Evolutionary conservation across 2,797 vertebrate species (phyloP).

Genomic region (Gallinago stenura): DNA sequence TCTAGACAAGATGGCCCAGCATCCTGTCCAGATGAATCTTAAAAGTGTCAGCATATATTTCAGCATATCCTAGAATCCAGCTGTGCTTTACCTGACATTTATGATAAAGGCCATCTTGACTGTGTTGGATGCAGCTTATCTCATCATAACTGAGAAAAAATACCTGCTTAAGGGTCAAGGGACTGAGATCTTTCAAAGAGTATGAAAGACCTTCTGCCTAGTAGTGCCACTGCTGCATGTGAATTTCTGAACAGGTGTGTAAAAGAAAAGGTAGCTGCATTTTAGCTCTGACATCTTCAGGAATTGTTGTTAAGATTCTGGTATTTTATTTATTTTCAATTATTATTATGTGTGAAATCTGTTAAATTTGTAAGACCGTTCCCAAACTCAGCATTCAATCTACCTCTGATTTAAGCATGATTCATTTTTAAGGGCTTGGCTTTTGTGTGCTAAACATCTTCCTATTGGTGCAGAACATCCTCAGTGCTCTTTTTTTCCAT

Average conservation of each 20-base stretch:
- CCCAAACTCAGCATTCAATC: background rate
- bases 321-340: background rate
- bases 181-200: background rate
- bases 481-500: background rate
- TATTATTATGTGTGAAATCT: background rate
- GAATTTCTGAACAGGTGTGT: background rate
- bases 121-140: background rate
- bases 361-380: background rate
- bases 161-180: background rate
- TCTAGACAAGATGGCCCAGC: background rate
- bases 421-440: background rate
- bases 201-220: background rate
- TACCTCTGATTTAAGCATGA: background rate
- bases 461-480: background rate
- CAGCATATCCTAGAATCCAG: background rate
- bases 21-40: background rate
- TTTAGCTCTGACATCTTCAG: background rate
- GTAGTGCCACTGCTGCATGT: background rate
- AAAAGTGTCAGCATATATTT: background rate
- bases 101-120: background rate
- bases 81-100: background rate
- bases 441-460: background rate
- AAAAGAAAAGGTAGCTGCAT: background rate
- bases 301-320: background rate
- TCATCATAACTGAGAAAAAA: background rate